Base-by-base conservation (phyloP, 2,113 vertebrate species). In the Gnathonemus echidnorhynchus region DNA sequence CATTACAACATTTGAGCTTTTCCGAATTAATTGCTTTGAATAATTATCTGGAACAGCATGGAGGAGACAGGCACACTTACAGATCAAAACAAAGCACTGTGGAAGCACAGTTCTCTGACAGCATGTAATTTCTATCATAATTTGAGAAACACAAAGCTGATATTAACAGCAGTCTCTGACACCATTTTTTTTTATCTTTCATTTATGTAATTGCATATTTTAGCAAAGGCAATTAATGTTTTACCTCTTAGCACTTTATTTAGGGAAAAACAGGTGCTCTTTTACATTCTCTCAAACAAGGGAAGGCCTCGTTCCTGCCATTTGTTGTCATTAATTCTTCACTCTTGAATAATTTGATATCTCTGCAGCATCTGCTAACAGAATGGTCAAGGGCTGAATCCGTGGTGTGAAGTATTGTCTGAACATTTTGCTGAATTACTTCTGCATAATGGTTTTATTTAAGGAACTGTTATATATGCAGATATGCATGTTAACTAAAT, bases 21-120 rank as follows among this genome's bases (percentile, higher is more conserved):
- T 88, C 62, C 62, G 80, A 53, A 52, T 77, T 15, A 77, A 88
- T 80, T 80, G 49, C 66, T 62, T 49, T 88, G 89, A 88, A 90
- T 80, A 88, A 90, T 90, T 74, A 88, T 52, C 45, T 58, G 46
- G 46, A 42, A 52, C 70, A 52, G 70, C 27, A 83, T 49, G 66
- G 53, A 53, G 9, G 42, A 87, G 45, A 24, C 13, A 66, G 35
- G 58, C 49, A 39, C 56, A 74, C 17, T 86, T 86, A 21, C 89
- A 58, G n/a, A 62, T 70, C 84, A 90, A 66, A 70, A 87, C 45
- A 35, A 39, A 52, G 62, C 77, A 58, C 50, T 24, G 19, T 17
- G 10, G 74, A 53, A 19, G 31, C 39, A 31, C 21, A 50, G 19
- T 31, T 49, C 21, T 89, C 49, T 85, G 74, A 58, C 52, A 58